Evolutionary conservation across 2,797 vertebrate species (phyloP).

Genomic region (Fistularia tabacaria): DNA sequence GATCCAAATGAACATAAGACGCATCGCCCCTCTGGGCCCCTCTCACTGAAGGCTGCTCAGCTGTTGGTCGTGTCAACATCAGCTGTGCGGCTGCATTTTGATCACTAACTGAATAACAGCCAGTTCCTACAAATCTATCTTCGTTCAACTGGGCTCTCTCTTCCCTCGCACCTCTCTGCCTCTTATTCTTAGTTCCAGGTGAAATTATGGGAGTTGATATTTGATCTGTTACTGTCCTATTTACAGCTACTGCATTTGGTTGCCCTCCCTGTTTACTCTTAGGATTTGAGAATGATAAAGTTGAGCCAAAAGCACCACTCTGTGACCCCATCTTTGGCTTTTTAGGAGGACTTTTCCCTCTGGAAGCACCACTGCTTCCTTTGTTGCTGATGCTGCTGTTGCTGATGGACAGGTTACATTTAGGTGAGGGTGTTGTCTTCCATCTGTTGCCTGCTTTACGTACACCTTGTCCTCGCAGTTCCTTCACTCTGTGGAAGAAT

Average conservation of each 20-base stretch:
- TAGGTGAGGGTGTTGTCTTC: conserved; percentile 64
- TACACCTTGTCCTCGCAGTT: conserved; percentile 73
- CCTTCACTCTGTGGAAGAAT: conserved; percentile 80
- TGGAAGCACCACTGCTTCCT: too few species aligned
- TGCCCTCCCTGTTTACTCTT: conserved; percentile 40
- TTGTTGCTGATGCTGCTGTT: conserved; percentile 20
- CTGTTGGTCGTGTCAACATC: conserved; percentile 59
- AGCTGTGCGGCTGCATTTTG: conserved; percentile 27
- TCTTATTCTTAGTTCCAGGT: conserved; percentile 12
- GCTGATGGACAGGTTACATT: conserved; percentile 63
- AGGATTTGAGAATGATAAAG: conserved; percentile 36
- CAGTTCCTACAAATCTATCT: background rate
- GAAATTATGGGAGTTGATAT: conserved; percentile 62
- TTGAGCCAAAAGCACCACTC: conserved; percentile 13
- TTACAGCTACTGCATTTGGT: background rate
- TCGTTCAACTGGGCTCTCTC: background rate
- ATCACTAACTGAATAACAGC: background rate
- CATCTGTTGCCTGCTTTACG: conserved; percentile 46
- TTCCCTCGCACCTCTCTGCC: background rate
- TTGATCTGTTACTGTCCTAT: conserved; percentile 41
- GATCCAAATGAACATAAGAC: conserved; percentile 17
- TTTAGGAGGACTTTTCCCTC: conserved; percentile 78
- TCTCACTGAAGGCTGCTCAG: conserved; percentile 46
- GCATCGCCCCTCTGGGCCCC: background rate
- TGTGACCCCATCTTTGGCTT: conserved; percentile 70